These are phyloP conservation scores for Peromyscus maniculatus DNA, from an alignment of 2,113 vertebrate species.

Conservation along the genomic window DNA sequence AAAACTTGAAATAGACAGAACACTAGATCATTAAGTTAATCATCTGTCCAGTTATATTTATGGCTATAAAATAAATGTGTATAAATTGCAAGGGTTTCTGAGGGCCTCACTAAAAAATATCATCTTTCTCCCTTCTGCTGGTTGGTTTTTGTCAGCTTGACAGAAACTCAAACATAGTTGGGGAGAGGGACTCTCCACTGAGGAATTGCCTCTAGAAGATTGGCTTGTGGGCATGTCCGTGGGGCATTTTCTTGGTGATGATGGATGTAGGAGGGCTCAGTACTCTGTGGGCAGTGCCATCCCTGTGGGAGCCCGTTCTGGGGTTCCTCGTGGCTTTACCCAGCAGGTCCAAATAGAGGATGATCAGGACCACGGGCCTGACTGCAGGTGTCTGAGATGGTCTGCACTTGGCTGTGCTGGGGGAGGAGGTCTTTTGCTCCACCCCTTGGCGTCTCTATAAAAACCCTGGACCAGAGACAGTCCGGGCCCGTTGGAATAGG, in stretches of 20 bases:
- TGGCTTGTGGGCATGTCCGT: not conserved
- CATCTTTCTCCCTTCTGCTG: not conserved
- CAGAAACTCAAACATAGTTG: not conserved
- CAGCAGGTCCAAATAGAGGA: no score
- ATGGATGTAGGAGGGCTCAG: not conserved
- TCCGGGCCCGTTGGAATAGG: no score
- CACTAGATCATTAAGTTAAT: not conserved
- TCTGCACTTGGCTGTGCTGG: no score
- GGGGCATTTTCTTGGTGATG: not conserved
- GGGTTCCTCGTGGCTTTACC: no score
- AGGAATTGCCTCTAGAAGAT: not conserved
- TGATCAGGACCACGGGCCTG: no score
- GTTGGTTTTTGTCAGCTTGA: not conserved
- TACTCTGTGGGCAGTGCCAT: not conserved
- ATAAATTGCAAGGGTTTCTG: not conserved
- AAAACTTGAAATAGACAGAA: not conserved
- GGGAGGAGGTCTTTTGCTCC: no score
- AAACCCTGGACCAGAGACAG: no score
- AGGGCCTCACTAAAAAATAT: not conserved
- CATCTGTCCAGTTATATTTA: not conserved
- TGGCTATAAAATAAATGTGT: not conserved
- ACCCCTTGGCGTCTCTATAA: no score
- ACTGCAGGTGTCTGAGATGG: no score
- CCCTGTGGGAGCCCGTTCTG: no score
- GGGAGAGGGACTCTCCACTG: no score